Conservation (phyloP, 2,113 vertebrate species). For the Zosterops hypoxanthus region DNA sequence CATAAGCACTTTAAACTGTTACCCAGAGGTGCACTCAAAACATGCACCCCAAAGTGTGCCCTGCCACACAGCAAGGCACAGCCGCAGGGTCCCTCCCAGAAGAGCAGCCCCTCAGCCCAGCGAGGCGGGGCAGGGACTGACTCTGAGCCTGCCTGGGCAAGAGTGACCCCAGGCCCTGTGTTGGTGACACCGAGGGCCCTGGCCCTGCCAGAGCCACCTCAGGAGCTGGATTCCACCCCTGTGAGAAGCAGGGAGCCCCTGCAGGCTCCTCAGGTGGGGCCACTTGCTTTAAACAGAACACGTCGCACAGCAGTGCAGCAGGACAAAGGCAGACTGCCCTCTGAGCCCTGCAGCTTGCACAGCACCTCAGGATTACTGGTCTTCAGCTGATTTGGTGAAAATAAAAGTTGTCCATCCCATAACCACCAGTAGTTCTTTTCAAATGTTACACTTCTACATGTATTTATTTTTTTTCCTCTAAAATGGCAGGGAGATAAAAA, state of each 20-base stretch:
- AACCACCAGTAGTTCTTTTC: not conserved
- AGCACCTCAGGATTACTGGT: not conserved
- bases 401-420: not conserved
- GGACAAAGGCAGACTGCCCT: not conserved
- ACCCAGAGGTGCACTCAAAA: not conserved
- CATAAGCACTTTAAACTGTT: not conserved
- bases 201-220: not conserved
- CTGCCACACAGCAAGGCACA: not conserved
- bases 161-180: accelerated
- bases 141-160: not conserved
- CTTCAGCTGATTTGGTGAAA: not conserved
- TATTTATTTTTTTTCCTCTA: not conserved
- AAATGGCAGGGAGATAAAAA: not conserved
- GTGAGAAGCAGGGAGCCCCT: not conserved
- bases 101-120: not conserved
- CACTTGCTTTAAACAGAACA: not conserved
- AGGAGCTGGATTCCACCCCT: accelerated
- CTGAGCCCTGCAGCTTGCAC: not conserved
- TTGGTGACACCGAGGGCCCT: accelerated
- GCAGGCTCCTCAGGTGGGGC: not conserved
- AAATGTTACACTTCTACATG: not conserved
- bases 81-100: not conserved
- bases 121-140: accelerated
- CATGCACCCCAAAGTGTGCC: accelerated
- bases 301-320: accelerated